These are phyloP conservation scores for Drosophila azteca DNA, from an alignment of 1,140 invertebrate species.

Conservation along the genomic window DNA sequence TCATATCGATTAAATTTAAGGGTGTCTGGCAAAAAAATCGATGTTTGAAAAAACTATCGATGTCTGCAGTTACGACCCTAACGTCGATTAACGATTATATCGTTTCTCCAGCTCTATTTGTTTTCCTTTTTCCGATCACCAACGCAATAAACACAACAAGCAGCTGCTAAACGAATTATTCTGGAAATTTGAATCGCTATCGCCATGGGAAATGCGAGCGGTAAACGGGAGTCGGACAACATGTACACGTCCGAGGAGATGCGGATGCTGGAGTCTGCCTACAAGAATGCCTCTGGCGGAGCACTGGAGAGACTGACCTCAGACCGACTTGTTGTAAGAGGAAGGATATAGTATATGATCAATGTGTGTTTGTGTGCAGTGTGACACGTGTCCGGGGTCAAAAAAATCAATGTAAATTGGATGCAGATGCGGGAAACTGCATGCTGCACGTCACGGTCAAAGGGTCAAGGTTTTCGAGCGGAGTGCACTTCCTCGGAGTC, in stretches of 20 bases:
- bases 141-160: too few species aligned
- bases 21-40: too few species aligned
- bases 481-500: neutral
- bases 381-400: constrained; percentile 1
- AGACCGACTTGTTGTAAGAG: constrained; percentile 67
- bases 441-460: constrained; percentile 31
- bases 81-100: too few species aligned
- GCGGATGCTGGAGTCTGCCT: constrained; percentile 62
- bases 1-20: too few species aligned
- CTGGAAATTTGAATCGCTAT: neutral
- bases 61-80: too few species aligned
- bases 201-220: constrained; percentile 67
- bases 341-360: neutral
- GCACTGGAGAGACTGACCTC: constrained; percentile 66
- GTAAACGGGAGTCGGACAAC: constrained; percentile 67
- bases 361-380: constrained; percentile 19
- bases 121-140: too few species aligned
- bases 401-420: constrained; percentile 61
- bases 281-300: constrained; percentile 68
- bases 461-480: constrained; percentile 59
- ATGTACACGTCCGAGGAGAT: constrained; percentile 64
- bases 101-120: too few species aligned
- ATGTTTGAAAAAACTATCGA: too few species aligned
- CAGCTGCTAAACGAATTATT: neutral
- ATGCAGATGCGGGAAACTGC: too few species aligned